A percentile compares a stretch with the other conserved stretches of the same genome.
phyloP scores from a whole-genome alignment of 2,113 vertebrate species.

The Dicaeum eximium region DNA sequence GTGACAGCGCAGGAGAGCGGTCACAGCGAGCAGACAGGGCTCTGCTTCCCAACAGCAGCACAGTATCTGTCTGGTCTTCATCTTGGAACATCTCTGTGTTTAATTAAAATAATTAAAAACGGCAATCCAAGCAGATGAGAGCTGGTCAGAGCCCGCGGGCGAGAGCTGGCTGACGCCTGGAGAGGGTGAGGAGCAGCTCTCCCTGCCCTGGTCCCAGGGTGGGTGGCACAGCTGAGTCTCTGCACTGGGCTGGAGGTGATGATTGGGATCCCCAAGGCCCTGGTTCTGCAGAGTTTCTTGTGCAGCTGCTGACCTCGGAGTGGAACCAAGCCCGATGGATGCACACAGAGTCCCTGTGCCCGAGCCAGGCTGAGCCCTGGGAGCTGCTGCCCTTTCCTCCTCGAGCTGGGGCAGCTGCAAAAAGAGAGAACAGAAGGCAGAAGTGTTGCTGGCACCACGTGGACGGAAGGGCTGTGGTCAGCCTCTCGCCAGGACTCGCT shows the following conservation, averaged over 20 bases:
- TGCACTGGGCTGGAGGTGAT: not conserved
- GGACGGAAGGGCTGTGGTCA: not conserved
- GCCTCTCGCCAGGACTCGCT: not conserved
- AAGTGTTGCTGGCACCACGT: not conserved
- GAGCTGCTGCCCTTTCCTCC: not conserved
- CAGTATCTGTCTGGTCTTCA: not conserved
- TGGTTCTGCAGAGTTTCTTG: not conserved
- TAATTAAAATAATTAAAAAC: not conserved
- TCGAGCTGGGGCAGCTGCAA: not conserved
- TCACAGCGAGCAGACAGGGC: not conserved
- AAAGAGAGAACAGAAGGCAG: not conserved
- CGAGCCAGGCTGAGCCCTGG: rapidly evolving
- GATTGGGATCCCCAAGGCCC: not conserved
- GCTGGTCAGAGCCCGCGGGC: not conserved
- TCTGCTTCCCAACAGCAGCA: not conserved
- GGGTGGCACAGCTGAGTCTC: not conserved
- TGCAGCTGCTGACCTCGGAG: not conserved
- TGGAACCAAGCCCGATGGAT: not conserved
- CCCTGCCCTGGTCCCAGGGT: not conserved
- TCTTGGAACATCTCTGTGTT: not conserved
- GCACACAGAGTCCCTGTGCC: rapidly evolving
- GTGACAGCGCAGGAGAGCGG: not conserved
- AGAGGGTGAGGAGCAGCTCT: not conserved
- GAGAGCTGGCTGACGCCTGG: not conserved
- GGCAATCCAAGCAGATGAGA: not conserved